Base-by-base conservation (phyloP, 92 coral and sea anemone species). In the Palythoa caribaeorum region DNA sequence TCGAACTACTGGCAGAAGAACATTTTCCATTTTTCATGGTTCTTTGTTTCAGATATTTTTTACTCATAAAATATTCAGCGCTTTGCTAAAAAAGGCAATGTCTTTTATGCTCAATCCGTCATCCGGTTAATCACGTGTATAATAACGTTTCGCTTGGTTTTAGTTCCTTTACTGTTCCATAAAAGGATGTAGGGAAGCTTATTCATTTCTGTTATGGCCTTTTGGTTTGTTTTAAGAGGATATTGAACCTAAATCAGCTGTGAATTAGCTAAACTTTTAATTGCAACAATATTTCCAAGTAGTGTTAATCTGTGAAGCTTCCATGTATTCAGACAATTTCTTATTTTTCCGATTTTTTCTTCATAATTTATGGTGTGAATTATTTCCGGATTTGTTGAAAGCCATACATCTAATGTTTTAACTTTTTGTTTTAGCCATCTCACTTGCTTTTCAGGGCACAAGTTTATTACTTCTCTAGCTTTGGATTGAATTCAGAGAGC, bases 231-330 rank as follows among this genome's bases (percentile, higher is more conserved):
- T 28, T 66, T 69, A 51, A 87, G 40, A 35, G 90, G 90, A 52
- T 84, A 87, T 53, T 77, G 71, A 15, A 78, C 73, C 66, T 87
- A 87, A 59, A 87, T 86, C 6, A 87, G 51, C 73, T 87, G 90
- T 14, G 90, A 69, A n/a, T 73, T 86, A 60, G 73, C 76, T 78
- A 87, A 63, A 55, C 85, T 78, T 71, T 87, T 87, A 38, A 87
- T 15, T 16, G 66, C 90, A 38, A 86, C 79, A 19, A 87, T 87
- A 65, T 87, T 78, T 65, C 90, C 90, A 21, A 87, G 79, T 39
- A 87, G 54, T 65, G 86, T 87, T 68, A 87, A 78, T 62, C 79
- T 65, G 28, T 78, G 89, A 38, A 54, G 52, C 60, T 86, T 53
- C 89, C 89, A 79, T 71, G 85, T 65, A 54, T 73, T 78, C 50